These are phyloP conservation scores for Mormyrus proboscirostris DNA, from an alignment of 2,797 vertebrate species.

Conservation along the genomic window DNA sequence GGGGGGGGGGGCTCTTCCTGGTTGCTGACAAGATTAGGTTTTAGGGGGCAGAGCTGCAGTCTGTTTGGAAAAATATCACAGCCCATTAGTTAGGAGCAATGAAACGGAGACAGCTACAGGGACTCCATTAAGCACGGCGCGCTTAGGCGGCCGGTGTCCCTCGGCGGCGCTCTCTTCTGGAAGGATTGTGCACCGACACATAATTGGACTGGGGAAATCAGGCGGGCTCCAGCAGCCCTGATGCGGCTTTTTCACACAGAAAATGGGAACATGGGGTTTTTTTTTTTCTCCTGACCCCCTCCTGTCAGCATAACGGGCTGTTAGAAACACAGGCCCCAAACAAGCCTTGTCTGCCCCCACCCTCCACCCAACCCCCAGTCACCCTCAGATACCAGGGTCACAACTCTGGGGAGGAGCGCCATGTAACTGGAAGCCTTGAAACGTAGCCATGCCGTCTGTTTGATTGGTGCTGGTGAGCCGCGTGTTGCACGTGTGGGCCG, in stretches of 20 bases:
- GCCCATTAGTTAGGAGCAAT: slow-evolving; percentile 88
- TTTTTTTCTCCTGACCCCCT: slow-evolving; percentile 37
- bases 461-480: slow-evolving; percentile 53
- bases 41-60: slow-evolving; percentile 66
- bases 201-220: slow-evolving; percentile 98
- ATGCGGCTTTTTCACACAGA: slow-evolving; percentile 63
- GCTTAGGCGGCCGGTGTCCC: slow-evolving; percentile 82
- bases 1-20: slow-evolving; percentile 40
- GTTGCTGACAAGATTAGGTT: slow-evolving; percentile 65
- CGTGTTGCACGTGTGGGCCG: slow-evolving; percentile 36
- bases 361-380: slow-evolving; percentile 23
- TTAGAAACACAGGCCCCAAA: slow-evolving; percentile 49
- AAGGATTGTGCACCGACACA: slow-evolving; percentile 78
- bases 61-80: slow-evolving; percentile 83
- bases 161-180: slow-evolving; percentile 72
- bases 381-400: slow-evolving; percentile 28
- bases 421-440: background rate
- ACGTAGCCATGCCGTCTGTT: slow-evolving; percentile 30
- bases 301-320: slow-evolving; percentile 56
- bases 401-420: background rate
- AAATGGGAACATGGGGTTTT: slow-evolving; percentile 59
- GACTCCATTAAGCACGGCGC: slow-evolving; percentile 83
- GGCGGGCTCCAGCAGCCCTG: slow-evolving; percentile 78
- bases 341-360: background rate
- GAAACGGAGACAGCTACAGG: slow-evolving; percentile 89